Conservation (phyloP, 2,113 vertebrate species). For the Artemisiospiza belli region DNA sequence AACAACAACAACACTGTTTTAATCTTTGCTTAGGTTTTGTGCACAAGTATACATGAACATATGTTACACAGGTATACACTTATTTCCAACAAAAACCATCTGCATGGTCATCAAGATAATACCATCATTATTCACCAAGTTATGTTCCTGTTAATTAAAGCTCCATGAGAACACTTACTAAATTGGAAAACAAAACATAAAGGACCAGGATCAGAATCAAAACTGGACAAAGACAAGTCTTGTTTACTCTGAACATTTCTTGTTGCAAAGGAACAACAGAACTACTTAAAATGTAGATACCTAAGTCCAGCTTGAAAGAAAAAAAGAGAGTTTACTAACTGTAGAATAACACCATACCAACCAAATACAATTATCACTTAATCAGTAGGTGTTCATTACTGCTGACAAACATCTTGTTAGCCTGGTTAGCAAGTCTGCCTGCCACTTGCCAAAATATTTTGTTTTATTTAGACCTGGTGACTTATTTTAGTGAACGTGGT, state of each 20-base stretch:
- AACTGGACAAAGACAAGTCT: not conserved
- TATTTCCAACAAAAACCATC: not conserved
- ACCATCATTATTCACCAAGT: not conserved
- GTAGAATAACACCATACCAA: not conserved
- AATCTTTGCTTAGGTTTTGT: not conserved
- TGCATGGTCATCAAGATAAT: not conserved
- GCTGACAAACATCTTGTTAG: constrained; percentile 53
- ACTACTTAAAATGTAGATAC: not conserved
- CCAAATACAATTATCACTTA: constrained; percentile 26
- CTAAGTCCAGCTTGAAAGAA: not conserved
- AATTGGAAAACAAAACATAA: not conserved
- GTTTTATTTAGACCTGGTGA: constrained; percentile 59
- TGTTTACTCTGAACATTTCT: not conserved
- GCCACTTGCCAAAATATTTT: constrained; percentile 66
- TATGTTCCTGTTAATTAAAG: not conserved
- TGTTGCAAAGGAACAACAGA: not conserved
- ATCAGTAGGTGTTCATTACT: not conserved
- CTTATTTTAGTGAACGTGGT: constrained; percentile 33
- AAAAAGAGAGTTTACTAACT: not conserved
- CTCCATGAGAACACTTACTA: not conserved
- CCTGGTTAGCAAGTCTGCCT: constrained; percentile 48
- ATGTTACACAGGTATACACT: not conserved
- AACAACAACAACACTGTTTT: not conserved
- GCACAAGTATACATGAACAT: not conserved
- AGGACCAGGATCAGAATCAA: not conserved